phyloP scores from a whole-genome alignment of 2,888 invertebrate species.

The Tortrix viridana region DNA sequence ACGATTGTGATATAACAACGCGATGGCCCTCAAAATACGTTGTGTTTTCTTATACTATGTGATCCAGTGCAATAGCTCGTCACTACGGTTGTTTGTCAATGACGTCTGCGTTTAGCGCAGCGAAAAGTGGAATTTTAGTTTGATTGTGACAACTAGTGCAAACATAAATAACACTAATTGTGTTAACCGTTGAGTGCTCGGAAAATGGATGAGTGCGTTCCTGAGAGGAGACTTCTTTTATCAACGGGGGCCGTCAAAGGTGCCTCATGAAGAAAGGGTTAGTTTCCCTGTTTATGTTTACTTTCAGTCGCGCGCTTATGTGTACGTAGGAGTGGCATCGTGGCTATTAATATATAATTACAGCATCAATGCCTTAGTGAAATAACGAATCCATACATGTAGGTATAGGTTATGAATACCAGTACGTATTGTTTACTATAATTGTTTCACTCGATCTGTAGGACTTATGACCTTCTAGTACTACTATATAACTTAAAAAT shows the following conservation, averaged over 20 bases:
- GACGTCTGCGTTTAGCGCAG: slow-evolving; percentile 84
- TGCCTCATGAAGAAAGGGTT: slow-evolving; percentile 84
- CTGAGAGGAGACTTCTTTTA: slow-evolving; percentile 73
- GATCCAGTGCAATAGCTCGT: slow-evolving; percentile 81
- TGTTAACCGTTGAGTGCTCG: slow-evolving; percentile 75
- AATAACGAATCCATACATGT: slow-evolving; percentile 47
- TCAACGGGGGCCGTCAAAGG: slow-evolving; percentile 77
- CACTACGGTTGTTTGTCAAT: slow-evolving; percentile 84
- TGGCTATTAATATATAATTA: slow-evolving; percentile 55
- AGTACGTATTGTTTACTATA: slow-evolving; percentile 60
- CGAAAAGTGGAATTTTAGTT: slow-evolving; percentile 82
- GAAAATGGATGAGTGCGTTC: slow-evolving; percentile 82
- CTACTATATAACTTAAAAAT: slow-evolving; percentile 13
- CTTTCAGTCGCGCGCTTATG: slow-evolving; percentile 51
- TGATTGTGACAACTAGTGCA: slow-evolving; percentile 82
- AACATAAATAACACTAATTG: slow-evolving; percentile 75
- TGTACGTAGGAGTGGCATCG: slow-evolving; percentile 49
- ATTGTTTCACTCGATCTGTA: slow-evolving; percentile 44
- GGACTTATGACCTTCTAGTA: slow-evolving; percentile 40
- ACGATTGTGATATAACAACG: slow-evolving; percentile 77
- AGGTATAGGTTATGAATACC: slow-evolving; percentile 65
- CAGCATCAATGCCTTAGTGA: slow-evolving; percentile 50
- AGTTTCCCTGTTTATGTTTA: slow-evolving; percentile 80
- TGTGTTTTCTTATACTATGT: slow-evolving; percentile 79
- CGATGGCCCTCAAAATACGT: slow-evolving; percentile 72